Base-by-base conservation (phyloP, 2,888 invertebrate genomes). In the Tenthredo mesomela region DNA sequence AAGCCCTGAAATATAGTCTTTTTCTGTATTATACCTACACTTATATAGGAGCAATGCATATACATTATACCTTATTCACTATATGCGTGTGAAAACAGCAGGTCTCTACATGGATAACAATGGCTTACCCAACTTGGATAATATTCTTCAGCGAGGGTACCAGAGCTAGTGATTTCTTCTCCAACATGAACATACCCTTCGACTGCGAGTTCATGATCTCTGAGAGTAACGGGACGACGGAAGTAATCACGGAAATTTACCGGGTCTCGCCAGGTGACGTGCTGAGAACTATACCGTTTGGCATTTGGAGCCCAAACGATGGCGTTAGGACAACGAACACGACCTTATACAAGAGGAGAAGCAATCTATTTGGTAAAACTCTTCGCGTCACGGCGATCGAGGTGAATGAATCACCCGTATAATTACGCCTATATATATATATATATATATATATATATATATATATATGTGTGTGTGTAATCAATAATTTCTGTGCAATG, bases 111-210 rank as follows among this genome's bases (percentile, higher is more conserved):
- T 93, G 92, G 93, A 92, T 93, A 71, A 85, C 90, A 50, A 93
- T 93, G 93, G 87, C 92, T 1, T 93, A 93, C 87, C 92, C 93
- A 18, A 92, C 91, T 4, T 93, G 93, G 93, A 37, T 93, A 82
- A 86, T 92, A 61, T 93, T 93, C 85, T 90, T 92, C 80, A 84
- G 87, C 15, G 87, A 91, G 37, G 87, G 87, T 10, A 92, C 91
- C 2, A 87, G 82, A 1, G 86, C 91, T 47, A 84, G 88, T 0
- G 86, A 90, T 2, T 93, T 92, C 50, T 90, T 93, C 58, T 43
- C 86, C 3, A 84, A 90, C 0, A 90, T 93, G 73, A 88, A 91
- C 77, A 86, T 93, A 4, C 93, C 93, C 0, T 91, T 93, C 65
- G 89, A 93, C 65, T 92, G 92, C 61, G 84, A 89, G 7, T 89